A percentile compares a stretch with the other conserved stretches of the same genome.
These are phyloP conservation scores for Thamnaconus septentrionalis DNA, from an alignment of 2,113 vertebrate genomes.

Conservation along the genomic window DNA sequence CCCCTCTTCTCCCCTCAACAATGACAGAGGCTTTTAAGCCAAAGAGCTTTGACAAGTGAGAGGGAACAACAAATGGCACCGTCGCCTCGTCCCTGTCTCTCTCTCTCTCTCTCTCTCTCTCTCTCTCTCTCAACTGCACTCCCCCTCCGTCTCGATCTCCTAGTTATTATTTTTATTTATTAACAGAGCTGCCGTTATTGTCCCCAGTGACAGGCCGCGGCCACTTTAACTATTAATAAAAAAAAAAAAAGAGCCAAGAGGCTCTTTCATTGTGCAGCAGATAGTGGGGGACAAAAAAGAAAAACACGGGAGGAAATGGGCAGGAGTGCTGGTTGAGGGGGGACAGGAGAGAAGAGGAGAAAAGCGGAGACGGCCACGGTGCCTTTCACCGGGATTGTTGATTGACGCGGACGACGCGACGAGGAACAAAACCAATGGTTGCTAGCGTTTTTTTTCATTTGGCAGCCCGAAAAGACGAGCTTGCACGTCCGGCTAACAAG, in stretches of 20 bases:
- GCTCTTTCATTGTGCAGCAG: constrained; percentile 68
- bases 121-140: constrained; percentile 70
- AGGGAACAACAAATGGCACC: constrained; percentile 88
- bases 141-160: constrained; percentile 78
- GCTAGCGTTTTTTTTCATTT: constrained; percentile 20
- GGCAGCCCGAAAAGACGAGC: too few relatives aligned
- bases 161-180: constrained; percentile 92
- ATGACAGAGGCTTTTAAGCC: constrained; percentile 89
- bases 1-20: constrained; percentile 72
- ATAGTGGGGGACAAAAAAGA: constrained; percentile 41
- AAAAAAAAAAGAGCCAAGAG: constrained; percentile 66
- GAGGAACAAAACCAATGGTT: too few relatives aligned
- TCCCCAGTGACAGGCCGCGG: constrained; percentile 82
- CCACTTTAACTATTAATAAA: constrained; percentile 91
- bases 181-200: constrained; percentile 84
- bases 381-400: constrained; percentile 43
- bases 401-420: constrained; percentile 10
- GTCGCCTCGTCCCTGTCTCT: constrained; percentile 77
- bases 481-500: too few relatives aligned
- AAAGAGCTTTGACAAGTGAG: constrained; percentile 89
- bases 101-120: constrained; percentile 75
- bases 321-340: constrained; percentile 16
- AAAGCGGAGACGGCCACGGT: constrained; percentile 15
- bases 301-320: constrained; percentile 54
- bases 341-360: constrained; percentile 1